These are phyloP conservation scores for Anolis apletophallus DNA, from an alignment of 2,797 vertebrate genomes.

Conservation along the genomic window DNA sequence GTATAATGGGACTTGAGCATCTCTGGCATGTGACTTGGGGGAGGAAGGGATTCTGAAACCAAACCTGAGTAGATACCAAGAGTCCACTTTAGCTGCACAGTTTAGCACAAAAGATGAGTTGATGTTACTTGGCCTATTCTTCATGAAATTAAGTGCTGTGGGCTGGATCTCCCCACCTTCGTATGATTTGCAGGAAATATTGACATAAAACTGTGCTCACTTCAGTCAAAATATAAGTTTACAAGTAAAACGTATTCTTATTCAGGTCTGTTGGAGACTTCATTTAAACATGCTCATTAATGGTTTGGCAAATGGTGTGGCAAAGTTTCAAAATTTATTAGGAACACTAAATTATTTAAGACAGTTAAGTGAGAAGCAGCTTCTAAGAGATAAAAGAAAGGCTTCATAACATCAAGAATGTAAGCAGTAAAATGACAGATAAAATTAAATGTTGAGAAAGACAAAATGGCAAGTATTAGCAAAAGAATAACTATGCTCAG, in stretches of 20 bases:
- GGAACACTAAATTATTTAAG: conserved; percentile 32
- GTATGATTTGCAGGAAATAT: background rate
- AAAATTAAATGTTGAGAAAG: conserved; percentile 19
- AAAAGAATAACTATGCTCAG: background rate
- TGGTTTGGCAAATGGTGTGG: conserved; percentile 6
- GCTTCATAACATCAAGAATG: conserved; percentile 8
- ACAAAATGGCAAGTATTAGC: background rate
- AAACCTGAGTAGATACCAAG: no score
- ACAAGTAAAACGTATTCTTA: background rate
- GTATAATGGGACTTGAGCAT: no score
- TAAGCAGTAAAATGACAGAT: conserved; percentile 15
- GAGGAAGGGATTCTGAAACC: no score
- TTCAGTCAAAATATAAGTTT: background rate
- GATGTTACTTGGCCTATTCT: background rate
- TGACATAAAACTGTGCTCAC: background rate
- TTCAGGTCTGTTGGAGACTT: background rate
- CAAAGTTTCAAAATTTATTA: conserved; percentile 1
- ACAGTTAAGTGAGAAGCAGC: conserved; percentile 19
- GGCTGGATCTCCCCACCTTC: background rate
- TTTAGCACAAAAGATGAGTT: background rate
- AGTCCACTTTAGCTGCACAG: no score
- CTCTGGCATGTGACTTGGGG: no score
- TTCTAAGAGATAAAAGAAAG: conserved; percentile 1
- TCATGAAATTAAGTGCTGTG: background rate
- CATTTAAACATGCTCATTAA: conserved; percentile 7